A percentile compares a stretch with the other conserved stretches of the same genome.
Conservation (phyloP, 2,113 vertebrate genomes). For the Anseranas semipalmata region DNA sequence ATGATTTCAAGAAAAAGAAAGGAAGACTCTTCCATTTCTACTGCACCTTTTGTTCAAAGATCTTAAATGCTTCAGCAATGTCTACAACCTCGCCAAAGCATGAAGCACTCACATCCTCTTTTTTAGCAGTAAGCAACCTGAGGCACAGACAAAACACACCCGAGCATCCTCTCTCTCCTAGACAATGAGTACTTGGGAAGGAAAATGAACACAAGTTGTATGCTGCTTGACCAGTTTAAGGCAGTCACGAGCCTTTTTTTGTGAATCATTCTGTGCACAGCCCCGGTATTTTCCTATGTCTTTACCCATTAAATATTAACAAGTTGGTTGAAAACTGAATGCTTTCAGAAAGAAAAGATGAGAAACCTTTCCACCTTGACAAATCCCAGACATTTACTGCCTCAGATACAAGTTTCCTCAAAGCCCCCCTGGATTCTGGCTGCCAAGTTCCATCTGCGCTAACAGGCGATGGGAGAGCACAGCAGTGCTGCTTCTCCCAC, state of each 20-base stretch:
- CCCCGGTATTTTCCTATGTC: background rate
- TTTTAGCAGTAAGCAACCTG: background rate
- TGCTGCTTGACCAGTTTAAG: background rate
- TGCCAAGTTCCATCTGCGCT: background rate
- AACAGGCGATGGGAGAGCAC: background rate
- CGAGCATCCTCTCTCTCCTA: background rate
- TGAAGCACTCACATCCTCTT: background rate
- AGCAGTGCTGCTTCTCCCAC: rapidly evolving
- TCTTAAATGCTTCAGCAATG: background rate
- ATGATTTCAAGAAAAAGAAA: background rate
- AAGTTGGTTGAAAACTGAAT: background rate
- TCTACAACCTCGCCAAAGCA: background rate
- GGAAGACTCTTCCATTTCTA: background rate
- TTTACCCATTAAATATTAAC: background rate
- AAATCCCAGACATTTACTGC: background rate
- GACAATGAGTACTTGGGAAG: background rate
- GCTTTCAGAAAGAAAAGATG: background rate
- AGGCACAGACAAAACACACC: background rate
- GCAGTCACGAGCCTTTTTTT: background rate
- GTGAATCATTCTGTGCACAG: background rate
- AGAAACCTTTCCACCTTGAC: background rate
- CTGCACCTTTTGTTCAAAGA: background rate
- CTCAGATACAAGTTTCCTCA: background rate
- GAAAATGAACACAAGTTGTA: background rate
- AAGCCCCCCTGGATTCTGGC: background rate